A percentile compares a stretch with the other conserved stretches of the same genome.
Evolutionary conservation across 2,797 vertebrate species (phyloP).

Genomic region (Intellagama lesueurii): DNA sequence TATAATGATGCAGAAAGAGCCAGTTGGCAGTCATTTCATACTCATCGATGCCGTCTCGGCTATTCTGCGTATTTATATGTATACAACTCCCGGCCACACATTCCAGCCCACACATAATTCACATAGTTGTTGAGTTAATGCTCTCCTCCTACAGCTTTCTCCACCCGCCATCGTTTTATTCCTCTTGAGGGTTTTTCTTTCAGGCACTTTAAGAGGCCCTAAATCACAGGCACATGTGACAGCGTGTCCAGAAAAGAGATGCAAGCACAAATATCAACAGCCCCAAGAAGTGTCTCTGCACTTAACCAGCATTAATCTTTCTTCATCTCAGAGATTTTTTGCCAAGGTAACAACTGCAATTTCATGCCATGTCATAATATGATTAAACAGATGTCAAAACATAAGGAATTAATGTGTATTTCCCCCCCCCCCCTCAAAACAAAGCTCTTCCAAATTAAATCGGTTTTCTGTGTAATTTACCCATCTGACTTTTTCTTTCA

Average conservation of each 20-base stretch:
- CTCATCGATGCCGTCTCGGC: neutral
- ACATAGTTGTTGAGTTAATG: neutral
- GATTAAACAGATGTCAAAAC: conserved; percentile 44
- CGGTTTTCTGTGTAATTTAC: conserved; percentile 53
- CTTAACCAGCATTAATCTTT: conserved; percentile 46
- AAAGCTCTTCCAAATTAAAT: conserved; percentile 57
- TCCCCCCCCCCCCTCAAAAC: conserved; percentile 28
- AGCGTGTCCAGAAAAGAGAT: conserved; percentile 27
- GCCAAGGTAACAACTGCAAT: conserved; percentile 3
- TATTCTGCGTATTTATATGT: conserved; percentile 4
- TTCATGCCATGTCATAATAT: conserved; percentile 43
- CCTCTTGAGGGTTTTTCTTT: conserved; percentile 48
- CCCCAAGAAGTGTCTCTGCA: conserved; percentile 28
- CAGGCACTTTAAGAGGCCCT: conserved; percentile 47
- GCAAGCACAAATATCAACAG: conserved; percentile 30
- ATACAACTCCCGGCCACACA: neutral
- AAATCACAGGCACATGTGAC: conserved; percentile 59
- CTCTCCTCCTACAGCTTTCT: neutral
- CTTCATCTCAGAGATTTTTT: conserved; percentile 29
- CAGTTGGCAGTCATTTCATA: conserved; percentile 13
- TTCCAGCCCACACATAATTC: conserved; percentile 28
- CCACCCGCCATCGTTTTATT: conserved; percentile 19
- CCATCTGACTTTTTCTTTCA: conserved; percentile 61
- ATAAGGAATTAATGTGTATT: conserved; percentile 22
- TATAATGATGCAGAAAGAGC: neutral